Conservation (phyloP, 2,797 vertebrate species). For the Mormyrops boulengeri region DNA sequence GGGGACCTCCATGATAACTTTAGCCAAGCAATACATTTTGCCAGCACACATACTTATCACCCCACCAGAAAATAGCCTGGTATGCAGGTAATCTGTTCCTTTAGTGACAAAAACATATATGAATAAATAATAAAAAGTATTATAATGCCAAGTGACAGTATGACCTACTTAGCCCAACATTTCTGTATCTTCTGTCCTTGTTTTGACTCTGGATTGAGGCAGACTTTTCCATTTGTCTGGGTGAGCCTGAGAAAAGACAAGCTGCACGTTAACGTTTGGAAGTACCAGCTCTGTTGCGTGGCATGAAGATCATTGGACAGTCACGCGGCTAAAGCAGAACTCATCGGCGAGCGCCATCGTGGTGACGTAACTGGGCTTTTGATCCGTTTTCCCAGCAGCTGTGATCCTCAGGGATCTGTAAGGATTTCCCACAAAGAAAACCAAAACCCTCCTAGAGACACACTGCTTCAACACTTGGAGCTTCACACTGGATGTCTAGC, state of each 20-base stretch:
- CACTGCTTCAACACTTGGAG: neutral
- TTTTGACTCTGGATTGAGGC: conserved; percentile 31
- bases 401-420: neutral
- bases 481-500: neutral
- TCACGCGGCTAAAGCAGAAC: neutral
- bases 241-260: conserved; percentile 28
- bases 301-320: neutral
- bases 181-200: conserved; percentile 28
- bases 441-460: neutral
- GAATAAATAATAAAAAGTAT: neutral
- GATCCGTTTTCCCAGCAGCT: neutral
- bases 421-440: neutral
- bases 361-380: neutral
- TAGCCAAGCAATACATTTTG: neutral
- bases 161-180: conserved; percentile 40
- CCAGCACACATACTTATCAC: neutral
- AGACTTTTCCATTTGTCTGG: neutral
- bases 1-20: neutral
- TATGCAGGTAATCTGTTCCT: neutral
- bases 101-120: neutral
- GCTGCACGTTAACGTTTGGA: neutral
- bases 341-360: neutral
- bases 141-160: neutral
- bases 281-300: neutral
- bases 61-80: neutral